Evolutionary conservation across 2,113 vertebrate genomes (phyloP), one percentile per base, ranked within the genome.

Genomic region (Clarias macrocephalus): DNA sequence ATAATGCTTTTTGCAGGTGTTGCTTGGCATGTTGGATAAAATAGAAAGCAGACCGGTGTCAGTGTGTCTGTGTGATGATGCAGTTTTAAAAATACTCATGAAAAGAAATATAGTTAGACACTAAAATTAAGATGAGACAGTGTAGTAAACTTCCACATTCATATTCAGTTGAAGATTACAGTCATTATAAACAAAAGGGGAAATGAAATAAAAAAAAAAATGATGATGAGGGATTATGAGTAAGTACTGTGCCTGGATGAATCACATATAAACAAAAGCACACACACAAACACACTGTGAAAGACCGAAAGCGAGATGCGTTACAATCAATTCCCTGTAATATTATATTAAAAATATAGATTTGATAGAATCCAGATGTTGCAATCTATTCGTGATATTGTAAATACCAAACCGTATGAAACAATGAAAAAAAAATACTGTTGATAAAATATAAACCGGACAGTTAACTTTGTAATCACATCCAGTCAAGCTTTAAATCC

Each of bases 1-100:
- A 88, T 93, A 92, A 94, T 94, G 91, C 12, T 62, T 95, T 94
- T 93, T 85, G 88, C 95, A 95, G 94, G 93, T 94, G 92, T 86
- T 87, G 93, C 88, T 91, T 54, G 79, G 89, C 73, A 83, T 91
- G 90, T 91, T 92, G 92, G 92, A 90, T 83, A 90, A 91, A 66
- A 90, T 87, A 92, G 90, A 90, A 91, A 88, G 5, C 88, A 59
- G 30, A 28, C 60, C 84, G 57, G 59, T 86, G 19, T 83, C 62
- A 72, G 18, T 77, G 84, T 79, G 80, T 60, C 80, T 30, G 77
- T 82, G 37, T 54, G 87, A 56, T 85, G 75, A 66, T 85, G 57
- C 42, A 72, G 79, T 91, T 89, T 87, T 94, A 93, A 93, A 93
- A 94, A 94, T 93, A 94, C 93, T 80, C 66, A 57, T 68, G 62